phyloP scores from a whole-genome alignment of 1,140 invertebrate species.

The Drosophila parvula region DNA sequence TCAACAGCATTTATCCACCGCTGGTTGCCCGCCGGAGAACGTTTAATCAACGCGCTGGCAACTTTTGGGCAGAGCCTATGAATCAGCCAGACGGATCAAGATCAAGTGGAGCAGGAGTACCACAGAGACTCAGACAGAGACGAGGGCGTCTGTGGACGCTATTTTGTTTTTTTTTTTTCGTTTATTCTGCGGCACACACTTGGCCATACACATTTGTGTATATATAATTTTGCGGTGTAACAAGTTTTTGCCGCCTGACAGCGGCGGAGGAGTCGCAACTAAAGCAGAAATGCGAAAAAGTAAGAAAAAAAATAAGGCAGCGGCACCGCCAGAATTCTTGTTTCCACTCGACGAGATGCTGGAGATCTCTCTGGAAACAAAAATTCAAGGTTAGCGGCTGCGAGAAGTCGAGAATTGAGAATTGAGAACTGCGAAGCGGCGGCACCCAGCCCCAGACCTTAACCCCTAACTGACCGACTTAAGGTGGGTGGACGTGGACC shows the following conservation, averaged over 20 bases:
- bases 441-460: conserved; percentile 26
- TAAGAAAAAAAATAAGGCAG: conserved; percentile 19
- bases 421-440: conserved; percentile 18
- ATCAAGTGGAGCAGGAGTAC: conserved; percentile 54
- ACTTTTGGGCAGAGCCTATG: conserved; percentile 64
- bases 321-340: conserved; percentile 63
- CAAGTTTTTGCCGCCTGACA: conserved; percentile 70
- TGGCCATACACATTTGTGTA: conserved; percentile 34
- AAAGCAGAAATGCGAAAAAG: conserved; percentile 34
- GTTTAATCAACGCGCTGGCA: conserved; percentile 68
- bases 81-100: conserved; percentile 70
- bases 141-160: conserved; percentile 57
- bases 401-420: conserved; percentile 41
- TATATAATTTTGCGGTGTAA: conserved; percentile 74
- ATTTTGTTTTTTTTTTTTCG: conserved; percentile 48
- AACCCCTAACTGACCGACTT: conserved; percentile 26
- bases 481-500: conserved; percentile 4
- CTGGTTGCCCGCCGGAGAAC: conserved; percentile 25
- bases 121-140: conserved; percentile 29
- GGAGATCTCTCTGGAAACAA: conserved; percentile 37
- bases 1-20: conserved; percentile 58
- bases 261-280: conserved; percentile 72
- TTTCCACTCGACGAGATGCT: conserved; percentile 73
- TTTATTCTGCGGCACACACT: conserved; percentile 31
- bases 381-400: conserved; percentile 77